These are phyloP conservation scores for Alligator sinensis DNA, from an alignment of 2,113 vertebrate species.

Conservation along the genomic window DNA sequence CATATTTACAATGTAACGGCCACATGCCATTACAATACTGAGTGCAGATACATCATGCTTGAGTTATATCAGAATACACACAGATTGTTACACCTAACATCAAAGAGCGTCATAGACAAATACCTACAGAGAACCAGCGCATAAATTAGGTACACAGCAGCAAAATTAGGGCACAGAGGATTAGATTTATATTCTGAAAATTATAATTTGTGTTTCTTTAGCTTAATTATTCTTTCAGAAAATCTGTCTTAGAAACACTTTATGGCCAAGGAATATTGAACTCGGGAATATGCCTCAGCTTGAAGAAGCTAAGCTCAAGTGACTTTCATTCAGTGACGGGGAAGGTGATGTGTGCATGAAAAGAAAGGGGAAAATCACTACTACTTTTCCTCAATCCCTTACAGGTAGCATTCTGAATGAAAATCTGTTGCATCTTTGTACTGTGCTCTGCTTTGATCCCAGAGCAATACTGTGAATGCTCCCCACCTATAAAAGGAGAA, in stretches of 20 bases:
- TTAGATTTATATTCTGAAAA: neutral
- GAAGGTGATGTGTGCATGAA: neutral
- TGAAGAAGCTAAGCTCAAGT: neutral
- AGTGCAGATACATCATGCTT: constrained; percentile 66
- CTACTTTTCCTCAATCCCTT: neutral
- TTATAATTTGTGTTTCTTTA: neutral
- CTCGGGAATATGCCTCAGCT: neutral
- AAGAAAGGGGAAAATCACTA: neutral
- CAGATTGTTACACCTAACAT: neutral
- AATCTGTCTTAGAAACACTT: neutral
- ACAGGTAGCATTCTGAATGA: neutral
- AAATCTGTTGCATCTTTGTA: neutral
- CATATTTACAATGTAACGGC: constrained; percentile 75
- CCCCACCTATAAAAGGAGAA: neutral
- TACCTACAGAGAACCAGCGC: constrained; percentile 25
- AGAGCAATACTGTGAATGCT: accelerated
- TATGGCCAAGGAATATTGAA: neutral
- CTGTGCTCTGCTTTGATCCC: neutral
- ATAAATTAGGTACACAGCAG: constrained; percentile 23
- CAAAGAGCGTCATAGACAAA: constrained; percentile 13
- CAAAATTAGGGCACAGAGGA: constrained; percentile 11
- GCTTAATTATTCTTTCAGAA: neutral
- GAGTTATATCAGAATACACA: constrained; percentile 14
- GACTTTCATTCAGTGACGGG: constrained; percentile 8
- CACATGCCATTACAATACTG: constrained; percentile 18